Evolutionary conservation across 2,113 vertebrate species (phyloP).

Genomic region (Otocyon megalotis): DNA sequence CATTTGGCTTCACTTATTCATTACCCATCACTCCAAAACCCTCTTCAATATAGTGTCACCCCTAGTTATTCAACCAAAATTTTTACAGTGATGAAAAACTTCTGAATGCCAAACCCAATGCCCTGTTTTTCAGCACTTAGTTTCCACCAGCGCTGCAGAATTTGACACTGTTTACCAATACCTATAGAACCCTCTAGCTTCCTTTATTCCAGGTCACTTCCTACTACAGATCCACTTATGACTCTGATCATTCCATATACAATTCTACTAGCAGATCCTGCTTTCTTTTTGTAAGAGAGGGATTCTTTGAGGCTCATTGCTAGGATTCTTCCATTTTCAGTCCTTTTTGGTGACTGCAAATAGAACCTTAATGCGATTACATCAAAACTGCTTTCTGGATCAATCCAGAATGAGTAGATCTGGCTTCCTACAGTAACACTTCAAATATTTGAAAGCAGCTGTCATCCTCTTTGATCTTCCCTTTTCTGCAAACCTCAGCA

Average conservation of each 20-base stretch:
- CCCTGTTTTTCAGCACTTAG: background rate
- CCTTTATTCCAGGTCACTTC: background rate
- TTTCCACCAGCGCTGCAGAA: background rate
- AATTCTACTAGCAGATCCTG: background rate
- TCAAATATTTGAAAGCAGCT: background rate
- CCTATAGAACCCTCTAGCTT: background rate
- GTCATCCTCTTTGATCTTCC: background rate
- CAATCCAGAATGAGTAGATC: background rate
- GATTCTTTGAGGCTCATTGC: background rate
- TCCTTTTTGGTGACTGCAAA: background rate
- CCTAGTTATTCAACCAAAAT: background rate
- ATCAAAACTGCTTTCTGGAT: background rate
- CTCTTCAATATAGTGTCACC: background rate
- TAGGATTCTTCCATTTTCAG: background rate
- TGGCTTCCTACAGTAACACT: background rate
- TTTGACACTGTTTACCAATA: background rate
- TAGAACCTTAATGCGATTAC: background rate
- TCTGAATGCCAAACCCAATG: background rate
- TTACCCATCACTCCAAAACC: background rate
- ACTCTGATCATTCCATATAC: background rate
- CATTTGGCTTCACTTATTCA: background rate
- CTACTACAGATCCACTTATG: background rate
- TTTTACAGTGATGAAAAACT: background rate
- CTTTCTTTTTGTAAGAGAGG: background rate
- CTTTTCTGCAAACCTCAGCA: constrained; percentile 12